Conservation (phyloP, 2,113 vertebrate species). For the Pongo pygmaeus region DNA sequence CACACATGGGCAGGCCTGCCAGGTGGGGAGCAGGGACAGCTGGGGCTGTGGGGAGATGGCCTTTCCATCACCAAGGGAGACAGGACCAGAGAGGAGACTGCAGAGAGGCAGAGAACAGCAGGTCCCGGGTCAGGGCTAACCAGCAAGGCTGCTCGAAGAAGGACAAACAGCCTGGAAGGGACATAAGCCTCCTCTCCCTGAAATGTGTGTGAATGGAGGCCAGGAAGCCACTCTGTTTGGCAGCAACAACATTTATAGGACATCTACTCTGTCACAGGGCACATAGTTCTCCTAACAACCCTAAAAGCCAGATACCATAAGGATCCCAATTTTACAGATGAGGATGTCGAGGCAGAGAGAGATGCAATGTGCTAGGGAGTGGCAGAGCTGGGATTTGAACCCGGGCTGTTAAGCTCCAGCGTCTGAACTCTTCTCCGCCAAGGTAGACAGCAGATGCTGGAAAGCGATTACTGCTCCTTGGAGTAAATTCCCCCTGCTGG, state of each 20-base stretch:
- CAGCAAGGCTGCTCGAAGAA: background rate
- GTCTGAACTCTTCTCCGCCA: background rate
- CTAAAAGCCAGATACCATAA: background rate
- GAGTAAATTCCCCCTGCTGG: background rate
- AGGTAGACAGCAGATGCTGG: background rate
- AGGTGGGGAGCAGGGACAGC: background rate
- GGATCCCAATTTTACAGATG: background rate
- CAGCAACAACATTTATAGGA: background rate
- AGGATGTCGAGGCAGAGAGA: background rate
- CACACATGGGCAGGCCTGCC: background rate
- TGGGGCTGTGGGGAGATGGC: background rate
- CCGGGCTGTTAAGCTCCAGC: background rate
- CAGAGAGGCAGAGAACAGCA: background rate
- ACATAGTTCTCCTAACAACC: background rate
- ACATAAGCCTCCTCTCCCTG: background rate
- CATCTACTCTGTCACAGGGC: background rate
- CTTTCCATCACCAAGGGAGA: background rate
- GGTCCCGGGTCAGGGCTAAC: background rate
- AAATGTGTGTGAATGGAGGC: background rate
- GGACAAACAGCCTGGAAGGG: too few relatives aligned
- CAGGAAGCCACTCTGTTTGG: fast-evolving
- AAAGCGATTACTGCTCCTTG: background rate
- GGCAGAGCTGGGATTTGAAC: background rate
- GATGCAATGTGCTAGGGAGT: background rate
- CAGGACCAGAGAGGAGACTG: background rate